Evolutionary conservation across 2,113 vertebrate genomes (phyloP).

Genomic region (Perca flavescens): DNA sequence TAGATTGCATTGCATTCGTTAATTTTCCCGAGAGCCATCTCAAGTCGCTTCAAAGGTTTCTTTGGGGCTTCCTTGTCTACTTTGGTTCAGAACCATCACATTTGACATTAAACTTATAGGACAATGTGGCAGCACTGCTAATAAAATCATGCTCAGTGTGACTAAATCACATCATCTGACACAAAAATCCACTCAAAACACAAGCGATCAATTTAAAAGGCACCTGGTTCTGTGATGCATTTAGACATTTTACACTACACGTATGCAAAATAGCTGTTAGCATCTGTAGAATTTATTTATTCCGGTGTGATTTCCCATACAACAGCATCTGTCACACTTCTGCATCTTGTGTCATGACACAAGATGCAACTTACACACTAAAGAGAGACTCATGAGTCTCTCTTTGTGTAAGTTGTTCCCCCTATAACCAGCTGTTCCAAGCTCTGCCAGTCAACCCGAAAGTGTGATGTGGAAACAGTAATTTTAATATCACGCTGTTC

Average conservation of each 20-base stretch:
- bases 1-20: background rate
- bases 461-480: constrained; percentile 12
- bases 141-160: background rate
- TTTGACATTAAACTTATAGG: background rate
- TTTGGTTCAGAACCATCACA: background rate
- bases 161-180: background rate
- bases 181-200: background rate
- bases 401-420: background rate
- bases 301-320: constrained; percentile 44
- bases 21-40: background rate
- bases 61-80: too few species aligned
- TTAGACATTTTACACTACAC: background rate
- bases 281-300: constrained; percentile 9
- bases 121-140: too few species aligned
- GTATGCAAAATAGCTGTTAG: constrained; percentile 1
- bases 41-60: background rate
- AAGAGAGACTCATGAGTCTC: too few species aligned
- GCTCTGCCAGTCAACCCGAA: constrained; percentile 53
- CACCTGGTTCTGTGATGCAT: background rate
- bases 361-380: too few species aligned
- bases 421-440: constrained; percentile 40
- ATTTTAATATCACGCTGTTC: constrained; percentile 7
- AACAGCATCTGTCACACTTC: constrained; percentile 41
- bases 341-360: constrained; percentile 52
- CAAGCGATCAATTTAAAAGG: background rate